Evolutionary conservation across 2,888 invertebrate species (phyloP), one percentile per base, ranked within the genome.

Genomic region (Epistrophe eligans): DNA sequence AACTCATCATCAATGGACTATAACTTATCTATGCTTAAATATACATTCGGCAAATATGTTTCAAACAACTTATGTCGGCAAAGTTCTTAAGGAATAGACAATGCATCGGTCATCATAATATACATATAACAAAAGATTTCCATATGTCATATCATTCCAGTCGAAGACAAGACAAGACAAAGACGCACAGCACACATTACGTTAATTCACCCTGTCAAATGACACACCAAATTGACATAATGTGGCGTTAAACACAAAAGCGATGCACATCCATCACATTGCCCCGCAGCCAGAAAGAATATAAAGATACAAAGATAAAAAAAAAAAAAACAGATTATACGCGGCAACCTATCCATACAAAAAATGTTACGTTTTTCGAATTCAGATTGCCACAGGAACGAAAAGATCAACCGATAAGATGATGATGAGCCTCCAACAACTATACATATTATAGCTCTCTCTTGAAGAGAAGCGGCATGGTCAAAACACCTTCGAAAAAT

Each of bases 201-300:
- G 73, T 84, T 77, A 80, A 73, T 52, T 81, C 73, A 45, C 67
- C 74, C 71, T 85, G 85, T 82, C 77, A 85, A 77, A 82, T 82
- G 85, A 85, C 85, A 85, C 85, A 85, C 82, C 82, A 52, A 85
- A 81, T 73, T 85, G 85, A 85, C 85, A 85, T 85, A 85, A 85
- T 85, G 82, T 85, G 85, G 85, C 85, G 85, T 85, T 85, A 64
- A 85, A 85, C 85, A 85, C 82, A 85, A 85, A 85, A 85, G 82
- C 85, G 57, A 64, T 82, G 85, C 85, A 85, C 85, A 85, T 85
- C 82, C 85, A 85, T 85, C 85, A 85, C 73, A 79, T 57, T 48
- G 82, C 77, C 77, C 82, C 64, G 82, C 71, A 81, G 73, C 81
- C 62, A 64, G 11, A 74, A 9, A 57, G 48, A 11, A 35, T 28